Base-by-base conservation (phyloP, 2,113 vertebrate genomes). In the Larimichthys polyactis region DNA sequence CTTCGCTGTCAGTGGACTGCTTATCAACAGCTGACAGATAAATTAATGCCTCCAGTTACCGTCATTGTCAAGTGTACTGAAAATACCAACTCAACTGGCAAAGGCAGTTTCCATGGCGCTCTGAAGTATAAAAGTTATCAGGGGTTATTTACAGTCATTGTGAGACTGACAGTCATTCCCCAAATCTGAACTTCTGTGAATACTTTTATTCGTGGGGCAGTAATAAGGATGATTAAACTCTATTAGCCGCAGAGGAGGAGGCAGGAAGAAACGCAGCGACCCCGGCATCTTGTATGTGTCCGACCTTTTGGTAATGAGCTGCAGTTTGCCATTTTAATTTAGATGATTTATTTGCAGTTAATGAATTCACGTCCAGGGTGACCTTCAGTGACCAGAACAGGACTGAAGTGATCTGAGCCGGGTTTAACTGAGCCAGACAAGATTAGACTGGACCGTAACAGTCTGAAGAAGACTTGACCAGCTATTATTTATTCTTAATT, bases 11-110 rank as follows among this genome's bases (percentile, higher is more conserved):
- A 72, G 54, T n/a, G 43, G 66, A 32, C 29, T 49, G 40, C 71
- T 74, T 77, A 62, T 83, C 65, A 83, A 15, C 55, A 68, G 76
- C 63, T 87, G 79, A 85, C 75, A 78, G 79, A 77, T 64, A 80
- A 63, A 87, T 71, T 17, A 78, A 20, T 55, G 74, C 82, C 66
- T 87, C 20, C 77, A 40, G 79, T 78, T 64, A 51, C 49, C 69
- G 14, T 11, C 51, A n/a, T 27, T 71, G 49, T 78, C 73, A 68
- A 78, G 79, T 32, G 16, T 51, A 44, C 57, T n/a, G 36, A 58
- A 83, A 73, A 44, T 32, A 76, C 58, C 19, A 70, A 72, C 59
- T 82, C 57, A 17, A 36, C 48, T 46, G 71, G 29, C n/a, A 40
- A 19, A 54, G 44, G 43, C 29, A 1, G 76, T 74, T 85, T 82